These are phyloP conservation scores for Limnephilus marmoratus DNA, from an alignment of 2,888 invertebrate species.

Conservation along the genomic window DNA sequence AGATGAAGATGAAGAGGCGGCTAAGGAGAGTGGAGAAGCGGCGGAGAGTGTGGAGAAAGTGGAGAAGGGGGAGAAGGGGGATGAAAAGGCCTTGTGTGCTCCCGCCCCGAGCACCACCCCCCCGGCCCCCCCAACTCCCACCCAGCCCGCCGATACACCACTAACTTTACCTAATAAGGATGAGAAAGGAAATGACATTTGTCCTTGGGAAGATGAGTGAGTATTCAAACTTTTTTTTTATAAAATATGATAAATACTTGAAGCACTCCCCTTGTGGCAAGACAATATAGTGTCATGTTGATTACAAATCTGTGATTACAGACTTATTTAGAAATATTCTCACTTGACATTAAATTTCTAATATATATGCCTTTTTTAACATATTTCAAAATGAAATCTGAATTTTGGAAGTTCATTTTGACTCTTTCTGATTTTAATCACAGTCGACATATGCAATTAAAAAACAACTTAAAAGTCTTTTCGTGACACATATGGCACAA, in stretches of 20 bases:
- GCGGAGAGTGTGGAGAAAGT: slow-evolving; percentile 68
- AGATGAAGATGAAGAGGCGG: slow-evolving; percentile 80
- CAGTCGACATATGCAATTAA: too few relatives aligned
- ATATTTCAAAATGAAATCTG: too few relatives aligned
- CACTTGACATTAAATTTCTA: too few relatives aligned
- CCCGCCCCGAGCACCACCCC: slow-evolving; percentile 19
- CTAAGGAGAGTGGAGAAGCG: slow-evolving; percentile 69
- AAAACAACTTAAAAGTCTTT: too few relatives aligned
- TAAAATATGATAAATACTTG: background rate
- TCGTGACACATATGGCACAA: too few relatives aligned
- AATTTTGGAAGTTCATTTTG: too few relatives aligned
- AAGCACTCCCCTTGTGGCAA: background rate
- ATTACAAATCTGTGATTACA: too few relatives aligned
- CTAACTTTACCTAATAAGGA: slow-evolving; percentile 54
- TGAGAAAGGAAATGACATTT: slow-evolving; percentile 87
- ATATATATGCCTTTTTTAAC: too few relatives aligned
- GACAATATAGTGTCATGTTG: too few relatives aligned
- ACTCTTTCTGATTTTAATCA: too few relatives aligned
- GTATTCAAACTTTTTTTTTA: slow-evolving; percentile 71
- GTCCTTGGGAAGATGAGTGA: slow-evolving; percentile 98
- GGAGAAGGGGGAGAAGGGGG: slow-evolving; percentile 69
- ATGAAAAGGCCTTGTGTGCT: slow-evolving; percentile 68
- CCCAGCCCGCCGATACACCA: slow-evolving; percentile 70
- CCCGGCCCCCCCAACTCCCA: slow-evolving; percentile 71
- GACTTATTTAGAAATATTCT: too few relatives aligned